phyloP scores from a whole-genome alignment of 2,113 vertebrate species.

The Vulpes vulpes region DNA sequence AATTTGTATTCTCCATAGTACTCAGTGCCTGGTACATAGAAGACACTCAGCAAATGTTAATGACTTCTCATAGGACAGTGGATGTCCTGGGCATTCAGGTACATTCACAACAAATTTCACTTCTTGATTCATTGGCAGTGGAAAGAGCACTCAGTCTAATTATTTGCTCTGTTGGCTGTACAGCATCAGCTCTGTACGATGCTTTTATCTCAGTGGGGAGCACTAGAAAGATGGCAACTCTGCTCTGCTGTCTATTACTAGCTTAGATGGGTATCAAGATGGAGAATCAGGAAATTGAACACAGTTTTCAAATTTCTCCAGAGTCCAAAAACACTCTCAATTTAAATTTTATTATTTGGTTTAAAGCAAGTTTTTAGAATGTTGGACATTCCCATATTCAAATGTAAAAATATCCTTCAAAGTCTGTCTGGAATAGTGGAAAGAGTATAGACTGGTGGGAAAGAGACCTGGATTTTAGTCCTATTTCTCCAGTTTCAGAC shows the following conservation, averaged over 20 bases:
- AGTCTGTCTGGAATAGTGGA: neutral
- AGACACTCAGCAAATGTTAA: neutral
- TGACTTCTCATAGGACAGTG: neutral
- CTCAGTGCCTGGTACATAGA: neutral
- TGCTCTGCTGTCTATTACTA: neutral
- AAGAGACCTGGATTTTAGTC: neutral
- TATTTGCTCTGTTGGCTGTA: neutral
- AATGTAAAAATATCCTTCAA: neutral
- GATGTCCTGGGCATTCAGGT: neutral
- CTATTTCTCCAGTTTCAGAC: neutral
- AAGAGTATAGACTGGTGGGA: neutral
- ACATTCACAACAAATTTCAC: neutral
- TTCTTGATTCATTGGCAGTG: neutral
- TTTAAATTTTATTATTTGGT: neutral
- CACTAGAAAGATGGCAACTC: neutral
- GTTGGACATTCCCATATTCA: neutral
- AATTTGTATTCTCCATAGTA: neutral
- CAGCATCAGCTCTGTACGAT: fast-evolving
- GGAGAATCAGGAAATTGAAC: neutral
- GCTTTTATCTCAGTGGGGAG: neutral
- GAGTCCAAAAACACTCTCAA: neutral
- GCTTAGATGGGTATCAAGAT: neutral
- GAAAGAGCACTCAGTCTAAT: neutral
- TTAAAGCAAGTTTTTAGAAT: slow-evolving; percentile 5
- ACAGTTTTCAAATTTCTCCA: neutral